Evolutionary conservation across 1,140 invertebrate genomes (phyloP).

Genomic region (Penaeus japonicus): DNA sequence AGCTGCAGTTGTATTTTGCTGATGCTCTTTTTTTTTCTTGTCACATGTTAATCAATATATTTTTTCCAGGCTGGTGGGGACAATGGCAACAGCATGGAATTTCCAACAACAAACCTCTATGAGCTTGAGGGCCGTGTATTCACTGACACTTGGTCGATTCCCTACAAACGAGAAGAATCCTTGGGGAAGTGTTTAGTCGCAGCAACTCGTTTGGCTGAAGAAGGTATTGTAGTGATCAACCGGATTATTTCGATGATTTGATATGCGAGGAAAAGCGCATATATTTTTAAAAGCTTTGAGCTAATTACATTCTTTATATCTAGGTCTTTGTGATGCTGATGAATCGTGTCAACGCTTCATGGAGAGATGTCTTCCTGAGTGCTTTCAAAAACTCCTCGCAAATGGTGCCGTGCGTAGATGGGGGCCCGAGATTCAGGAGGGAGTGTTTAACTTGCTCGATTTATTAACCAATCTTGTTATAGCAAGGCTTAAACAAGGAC

Average conservation of each 20-base stretch:
- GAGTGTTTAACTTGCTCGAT: conserved; percentile 68
- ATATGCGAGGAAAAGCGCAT: background rate
- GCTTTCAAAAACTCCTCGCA: conserved; percentile 67
- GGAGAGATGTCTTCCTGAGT: conserved; percentile 68
- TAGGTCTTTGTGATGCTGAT: conserved; percentile 65
- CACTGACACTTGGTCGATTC: conserved; percentile 70
- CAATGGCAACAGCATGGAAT: conserved; percentile 62
- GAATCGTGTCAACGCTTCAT: conserved; percentile 67
- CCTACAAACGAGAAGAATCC: conserved; percentile 69
- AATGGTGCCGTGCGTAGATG: conserved; percentile 67
- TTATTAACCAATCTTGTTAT: conserved; percentile 67
- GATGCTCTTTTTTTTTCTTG: too few relatives aligned
- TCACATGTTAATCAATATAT: background rate
- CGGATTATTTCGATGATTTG: background rate
- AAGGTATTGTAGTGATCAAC: conserved; percentile 61
- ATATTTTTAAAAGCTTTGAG: background rate
- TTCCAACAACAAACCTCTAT: conserved; percentile 68
- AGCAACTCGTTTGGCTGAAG: conserved; percentile 65
- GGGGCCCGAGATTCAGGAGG: conserved; percentile 69
- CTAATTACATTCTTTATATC: too few relatives aligned
- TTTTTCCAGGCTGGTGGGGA: conserved; percentile 19
- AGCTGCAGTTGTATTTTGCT: too few relatives aligned
- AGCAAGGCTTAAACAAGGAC: conserved; percentile 63
- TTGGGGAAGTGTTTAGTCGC: conserved; percentile 68
- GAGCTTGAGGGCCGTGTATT: conserved; percentile 69